Conservation (phyloP, 2,888 invertebrate genomes). For the Spodoptera picta region DNA sequence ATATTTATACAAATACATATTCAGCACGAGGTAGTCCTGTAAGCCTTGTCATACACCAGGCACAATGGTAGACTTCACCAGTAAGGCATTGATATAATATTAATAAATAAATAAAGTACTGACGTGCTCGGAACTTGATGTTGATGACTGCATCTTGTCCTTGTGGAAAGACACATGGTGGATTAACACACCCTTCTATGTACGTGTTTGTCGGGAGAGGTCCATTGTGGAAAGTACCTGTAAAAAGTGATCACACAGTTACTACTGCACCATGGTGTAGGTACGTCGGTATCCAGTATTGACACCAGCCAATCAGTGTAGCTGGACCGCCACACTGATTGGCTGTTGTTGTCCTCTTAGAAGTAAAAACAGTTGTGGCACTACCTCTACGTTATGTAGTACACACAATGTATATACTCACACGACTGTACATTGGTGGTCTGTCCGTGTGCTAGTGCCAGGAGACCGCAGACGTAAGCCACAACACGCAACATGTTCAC, state of each 20-base stretch:
- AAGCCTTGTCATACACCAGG: too few relatives aligned
- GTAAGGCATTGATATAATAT: too few relatives aligned
- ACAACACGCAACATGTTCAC: conserved; percentile 34
- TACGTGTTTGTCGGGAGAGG: conserved; percentile 60
- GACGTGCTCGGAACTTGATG: conserved; percentile 65
- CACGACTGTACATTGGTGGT: conserved; percentile 46
- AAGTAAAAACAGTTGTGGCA: too few relatives aligned
- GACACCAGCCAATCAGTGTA: too few relatives aligned
- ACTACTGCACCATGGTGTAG: conserved; percentile 7
- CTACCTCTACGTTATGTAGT: too few relatives aligned
- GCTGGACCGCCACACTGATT: too few relatives aligned
- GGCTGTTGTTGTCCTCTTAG: too few relatives aligned
- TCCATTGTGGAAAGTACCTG: conserved; percentile 50
- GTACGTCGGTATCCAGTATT: conserved; percentile 1
- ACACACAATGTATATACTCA: conserved; percentile 18
- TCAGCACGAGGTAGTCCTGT: too few relatives aligned
- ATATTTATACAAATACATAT: too few relatives aligned
- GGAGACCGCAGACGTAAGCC: conserved; percentile 23
- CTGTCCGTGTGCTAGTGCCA: conserved; percentile 33
- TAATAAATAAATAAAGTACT: conserved; percentile 35
- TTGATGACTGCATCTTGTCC: conserved; percentile 58
- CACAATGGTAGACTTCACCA: too few relatives aligned
- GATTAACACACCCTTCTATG: conserved; percentile 58
- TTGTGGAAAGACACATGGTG: conserved; percentile 64
- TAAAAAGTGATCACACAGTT: conserved; percentile 2